A percentile compares a stretch with the other conserved stretches of the same genome.
These are phyloP conservation scores for Seira ritae DNA, from an alignment of 2,888 invertebrate genomes.

Conservation along the genomic window DNA sequence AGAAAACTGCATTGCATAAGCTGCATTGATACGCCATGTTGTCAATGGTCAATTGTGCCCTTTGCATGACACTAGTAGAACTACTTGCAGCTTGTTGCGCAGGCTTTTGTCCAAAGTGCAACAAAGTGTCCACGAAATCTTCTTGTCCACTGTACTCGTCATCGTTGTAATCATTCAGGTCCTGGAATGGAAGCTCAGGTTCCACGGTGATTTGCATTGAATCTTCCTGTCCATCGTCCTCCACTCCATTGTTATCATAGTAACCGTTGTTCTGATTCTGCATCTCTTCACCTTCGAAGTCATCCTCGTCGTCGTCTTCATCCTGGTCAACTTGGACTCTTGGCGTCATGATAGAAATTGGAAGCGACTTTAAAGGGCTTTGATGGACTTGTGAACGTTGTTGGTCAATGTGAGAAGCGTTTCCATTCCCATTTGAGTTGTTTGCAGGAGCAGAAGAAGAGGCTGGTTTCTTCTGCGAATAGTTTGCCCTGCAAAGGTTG, in stretches of 20 bases:
- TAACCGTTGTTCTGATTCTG: not conserved
- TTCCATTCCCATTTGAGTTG: not conserved
- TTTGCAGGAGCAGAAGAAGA: slow-evolving; percentile 2
- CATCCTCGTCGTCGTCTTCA: slow-evolving; percentile 54
- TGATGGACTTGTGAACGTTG: too few species aligned
- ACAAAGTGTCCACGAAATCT: slow-evolving; percentile 35
- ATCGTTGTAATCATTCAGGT: slow-evolving; percentile 46
- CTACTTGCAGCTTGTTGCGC: not conserved
- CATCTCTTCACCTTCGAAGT: slow-evolving; percentile 49
- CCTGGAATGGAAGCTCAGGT: slow-evolving; percentile 50
- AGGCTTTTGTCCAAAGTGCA: slow-evolving; percentile 6
- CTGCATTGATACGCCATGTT: slow-evolving; percentile 54
- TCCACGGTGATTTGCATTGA: slow-evolving; percentile 55
- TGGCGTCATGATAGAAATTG: slow-evolving; percentile 46
- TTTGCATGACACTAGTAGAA: not conserved
- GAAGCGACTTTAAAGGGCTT: slow-evolving; percentile 1
- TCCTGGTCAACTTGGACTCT: slow-evolving; percentile 22
- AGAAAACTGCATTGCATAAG: slow-evolving; percentile 68
- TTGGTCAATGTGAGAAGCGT: too few species aligned
- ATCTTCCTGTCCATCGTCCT: slow-evolving; percentile 21
- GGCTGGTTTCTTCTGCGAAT: slow-evolving; percentile 15
- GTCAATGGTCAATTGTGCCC: slow-evolving; percentile 12
- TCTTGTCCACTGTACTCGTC: slow-evolving; percentile 42
- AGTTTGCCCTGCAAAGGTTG: slow-evolving; percentile 36
- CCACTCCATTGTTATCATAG: not conserved